Percentiles rank a stretch among this genome's conserved stretches.
These are phyloP conservation scores for Synchiropus splendidus DNA, from an alignment of 2,113 vertebrate species.

Conservation along the genomic window DNA sequence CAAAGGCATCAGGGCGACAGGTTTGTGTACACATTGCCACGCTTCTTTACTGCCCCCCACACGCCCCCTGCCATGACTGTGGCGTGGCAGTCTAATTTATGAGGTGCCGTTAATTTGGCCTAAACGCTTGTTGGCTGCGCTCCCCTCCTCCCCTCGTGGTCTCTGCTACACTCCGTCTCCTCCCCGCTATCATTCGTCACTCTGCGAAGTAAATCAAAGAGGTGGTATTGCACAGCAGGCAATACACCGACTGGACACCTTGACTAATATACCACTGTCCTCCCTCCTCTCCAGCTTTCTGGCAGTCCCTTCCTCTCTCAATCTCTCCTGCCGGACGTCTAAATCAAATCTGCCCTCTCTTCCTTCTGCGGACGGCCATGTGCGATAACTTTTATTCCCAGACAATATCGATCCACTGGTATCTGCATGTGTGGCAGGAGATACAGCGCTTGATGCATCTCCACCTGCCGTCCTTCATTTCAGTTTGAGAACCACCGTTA, in stretches of 20 bases:
- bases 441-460: no score
- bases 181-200: constrained; percentile 56
- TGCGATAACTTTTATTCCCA: no score
- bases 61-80: constrained; percentile 18
- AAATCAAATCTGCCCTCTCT: constrained; percentile 42
- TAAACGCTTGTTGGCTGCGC: constrained; percentile 55
- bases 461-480: no score
- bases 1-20: no score
- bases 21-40: constrained; percentile 12
- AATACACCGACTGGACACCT: constrained; percentile 64
- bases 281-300: constrained; percentile 33
- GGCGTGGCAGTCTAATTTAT: constrained; percentile 62
- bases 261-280: constrained; percentile 61
- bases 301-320: constrained; percentile 14
- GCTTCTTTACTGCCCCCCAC: constrained; percentile 10
- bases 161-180: constrained; percentile 41
- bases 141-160: constrained; percentile 57
- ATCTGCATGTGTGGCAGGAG: no score
- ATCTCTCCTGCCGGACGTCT: constrained; percentile 16
- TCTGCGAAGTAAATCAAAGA: constrained; percentile 63
- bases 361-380: not conserved
- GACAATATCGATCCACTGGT: no score
- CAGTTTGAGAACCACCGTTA: no score
- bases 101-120: constrained; percentile 67
- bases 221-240: constrained; percentile 67